These are phyloP conservation scores for Macrotis lagotis DNA, from an alignment of 2,113 vertebrate species.

Conservation along the genomic window DNA sequence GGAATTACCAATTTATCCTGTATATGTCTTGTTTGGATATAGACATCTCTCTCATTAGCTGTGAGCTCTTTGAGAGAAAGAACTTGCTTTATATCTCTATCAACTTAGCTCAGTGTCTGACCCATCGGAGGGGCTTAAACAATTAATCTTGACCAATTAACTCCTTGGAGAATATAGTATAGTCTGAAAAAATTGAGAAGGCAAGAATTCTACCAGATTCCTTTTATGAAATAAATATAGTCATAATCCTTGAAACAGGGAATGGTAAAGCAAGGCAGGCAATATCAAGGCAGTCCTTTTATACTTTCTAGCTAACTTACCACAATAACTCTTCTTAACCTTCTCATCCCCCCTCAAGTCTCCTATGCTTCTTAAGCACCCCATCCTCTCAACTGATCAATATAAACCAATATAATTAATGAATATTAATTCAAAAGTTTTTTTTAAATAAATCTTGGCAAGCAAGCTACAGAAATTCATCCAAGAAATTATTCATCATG, in stretches of 20 bases:
- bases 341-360: neutral
- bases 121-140: neutral
- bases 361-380: neutral
- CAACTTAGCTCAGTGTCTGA: neutral
- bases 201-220: neutral
- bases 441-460: neutral
- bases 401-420: neutral
- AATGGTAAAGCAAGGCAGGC: neutral
- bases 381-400: neutral
- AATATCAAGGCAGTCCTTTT: neutral
- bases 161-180: neutral
- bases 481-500: neutral
- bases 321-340: neutral
- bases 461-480: neutral
- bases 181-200: neutral
- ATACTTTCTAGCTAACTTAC: neutral
- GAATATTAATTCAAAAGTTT: neutral
- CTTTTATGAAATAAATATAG: neutral
- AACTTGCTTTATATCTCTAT: neutral
- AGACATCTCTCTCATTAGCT: neutral
- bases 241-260: neutral
- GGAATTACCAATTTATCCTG: neutral
- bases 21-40: neutral
- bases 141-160: neutral
- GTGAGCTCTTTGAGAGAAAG: neutral